Conservation (phyloP, 2,888 invertebrate species). For the Apodemia hepburni region DNA sequence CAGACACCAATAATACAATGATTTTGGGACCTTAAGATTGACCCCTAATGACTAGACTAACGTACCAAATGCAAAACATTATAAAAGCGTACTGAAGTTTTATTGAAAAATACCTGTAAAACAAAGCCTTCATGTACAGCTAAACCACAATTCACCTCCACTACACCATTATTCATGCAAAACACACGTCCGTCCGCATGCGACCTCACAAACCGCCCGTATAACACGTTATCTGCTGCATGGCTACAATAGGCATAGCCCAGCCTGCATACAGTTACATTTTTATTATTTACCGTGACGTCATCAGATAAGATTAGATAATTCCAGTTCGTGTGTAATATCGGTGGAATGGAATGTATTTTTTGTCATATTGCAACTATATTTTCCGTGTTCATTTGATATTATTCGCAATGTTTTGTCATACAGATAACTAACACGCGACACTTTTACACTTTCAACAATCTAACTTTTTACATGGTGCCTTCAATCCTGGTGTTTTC, state of each 20-base stretch:
- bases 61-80: too few relatives aligned
- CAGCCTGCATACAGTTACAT: constrained; percentile 8
- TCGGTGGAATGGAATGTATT: not conserved
- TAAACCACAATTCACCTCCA: not conserved
- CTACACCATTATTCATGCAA: not conserved
- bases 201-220: constrained; percentile 5
- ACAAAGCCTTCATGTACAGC: not conserved
- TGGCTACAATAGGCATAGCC: not conserved
- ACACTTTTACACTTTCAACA: not conserved
- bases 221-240: constrained; percentile 11
- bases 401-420: not conserved
- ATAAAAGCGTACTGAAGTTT: not conserved
- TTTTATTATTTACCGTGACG: constrained; percentile 13
- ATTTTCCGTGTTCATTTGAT: not conserved
- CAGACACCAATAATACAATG: too few relatives aligned
- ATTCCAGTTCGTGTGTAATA: not conserved
- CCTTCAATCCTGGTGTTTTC: not conserved
- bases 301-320: constrained; percentile 16
- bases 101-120: not conserved
- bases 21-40: too few relatives aligned
- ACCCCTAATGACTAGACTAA: too few relatives aligned
- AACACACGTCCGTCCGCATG: not conserved
- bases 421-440: not conserved
- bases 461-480: not conserved
- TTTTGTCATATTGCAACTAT: not conserved